Evolutionary conservation across 2,797 vertebrate genomes (phyloP).

Genomic region (Psittacula derbiana): DNA sequence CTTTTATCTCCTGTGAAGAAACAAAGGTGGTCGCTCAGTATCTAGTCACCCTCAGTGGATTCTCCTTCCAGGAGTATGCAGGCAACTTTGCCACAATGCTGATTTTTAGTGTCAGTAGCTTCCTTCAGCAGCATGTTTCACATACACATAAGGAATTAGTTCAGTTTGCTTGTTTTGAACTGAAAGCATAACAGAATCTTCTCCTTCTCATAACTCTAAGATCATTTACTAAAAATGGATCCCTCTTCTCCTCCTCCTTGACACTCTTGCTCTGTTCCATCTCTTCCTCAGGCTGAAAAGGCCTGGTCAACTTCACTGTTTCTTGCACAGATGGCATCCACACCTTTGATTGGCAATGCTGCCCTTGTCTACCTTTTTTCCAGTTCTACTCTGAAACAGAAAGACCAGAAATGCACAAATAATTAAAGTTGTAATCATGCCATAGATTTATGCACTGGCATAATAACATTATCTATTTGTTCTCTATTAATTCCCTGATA

Average conservation of each 20-base stretch:
- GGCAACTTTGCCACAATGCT: neutral
- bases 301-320: neutral
- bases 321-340: neutral
- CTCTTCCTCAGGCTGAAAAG: neutral
- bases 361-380: neutral
- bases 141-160: neutral
- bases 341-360: neutral
- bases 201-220: neutral
- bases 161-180: neutral
- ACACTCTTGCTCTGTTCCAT: neutral
- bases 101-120: neutral
- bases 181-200: neutral
- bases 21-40: neutral
- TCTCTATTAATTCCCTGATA: conserved; percentile 6
- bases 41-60: neutral
- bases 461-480: neutral
- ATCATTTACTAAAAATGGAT: neutral
- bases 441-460: neutral
- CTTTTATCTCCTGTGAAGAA: neutral
- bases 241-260: neutral
- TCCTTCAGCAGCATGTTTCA: neutral
- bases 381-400: neutral
- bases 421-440: neutral
- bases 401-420: neutral
- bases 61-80: neutral